A percentile compares a stretch with the other conserved stretches of the same genome.
Evolutionary conservation across 2,797 vertebrate species (phyloP).

Genomic region (Parambassis ranga): DNA sequence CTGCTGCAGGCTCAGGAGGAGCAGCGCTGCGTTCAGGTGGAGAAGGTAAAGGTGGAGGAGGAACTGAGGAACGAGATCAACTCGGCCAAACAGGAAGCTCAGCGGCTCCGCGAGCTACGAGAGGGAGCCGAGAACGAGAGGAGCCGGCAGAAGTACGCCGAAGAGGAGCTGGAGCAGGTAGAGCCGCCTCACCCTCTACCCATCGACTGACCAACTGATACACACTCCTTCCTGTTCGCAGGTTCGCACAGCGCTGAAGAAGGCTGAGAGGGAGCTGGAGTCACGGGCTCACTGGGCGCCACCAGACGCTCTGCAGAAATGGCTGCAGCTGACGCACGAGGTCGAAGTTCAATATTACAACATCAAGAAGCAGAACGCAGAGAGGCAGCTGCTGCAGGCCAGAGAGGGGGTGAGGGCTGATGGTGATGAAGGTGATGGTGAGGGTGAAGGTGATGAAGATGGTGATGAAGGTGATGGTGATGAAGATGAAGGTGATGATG

Average conservation of each 20-base stretch:
- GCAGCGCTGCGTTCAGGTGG: conserved; percentile 90
- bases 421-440: neutral
- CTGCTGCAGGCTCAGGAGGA: conserved; percentile 93
- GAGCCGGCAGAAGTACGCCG: conserved; percentile 91
- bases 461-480: conserved; percentile 97
- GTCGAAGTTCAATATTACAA: conserved; percentile 89
- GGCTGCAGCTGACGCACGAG: conserved; percentile 81
- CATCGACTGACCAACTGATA: neutral
- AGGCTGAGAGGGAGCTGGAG: conserved; percentile 92
- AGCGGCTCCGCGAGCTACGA: conserved; percentile 84
- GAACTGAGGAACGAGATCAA: conserved; percentile 90
- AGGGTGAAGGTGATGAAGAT: conserved; percentile 78
- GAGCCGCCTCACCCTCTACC: neutral
- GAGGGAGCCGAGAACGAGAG: conserved; percentile 89
- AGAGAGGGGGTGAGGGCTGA: conserved; percentile 87
- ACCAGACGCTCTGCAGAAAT: conserved; percentile 71
- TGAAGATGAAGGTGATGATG: too few relatives aligned
- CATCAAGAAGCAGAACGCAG: conserved; percentile 92
- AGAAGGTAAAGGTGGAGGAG: conserved; percentile 93
- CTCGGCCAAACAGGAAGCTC: conserved; percentile 90
- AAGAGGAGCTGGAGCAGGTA: conserved; percentile 90
- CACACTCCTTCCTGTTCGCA: conserved; percentile 34
- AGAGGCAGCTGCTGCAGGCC: conserved; percentile 89
- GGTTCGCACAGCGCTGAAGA: conserved; percentile 92
- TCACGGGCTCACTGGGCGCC: conserved; percentile 73